phyloP scores from a whole-genome alignment of 2,797 vertebrate species.

The Anguilla megastoma region DNA sequence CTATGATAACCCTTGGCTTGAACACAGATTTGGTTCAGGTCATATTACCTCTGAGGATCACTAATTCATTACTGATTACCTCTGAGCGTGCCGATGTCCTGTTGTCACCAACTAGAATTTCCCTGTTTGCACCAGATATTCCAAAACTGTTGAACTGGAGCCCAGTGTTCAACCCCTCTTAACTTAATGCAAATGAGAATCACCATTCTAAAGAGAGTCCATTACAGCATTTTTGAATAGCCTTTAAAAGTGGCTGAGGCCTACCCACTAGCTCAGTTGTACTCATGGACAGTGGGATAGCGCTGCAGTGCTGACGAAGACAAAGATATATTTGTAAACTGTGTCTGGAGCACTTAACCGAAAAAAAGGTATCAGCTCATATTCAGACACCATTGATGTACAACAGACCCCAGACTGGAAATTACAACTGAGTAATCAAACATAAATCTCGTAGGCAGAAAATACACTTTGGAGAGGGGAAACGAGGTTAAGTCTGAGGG shows the following conservation, averaged over 20 bases:
- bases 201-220: not conserved
- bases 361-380: slow-evolving; percentile 8
- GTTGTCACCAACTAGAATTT: not conserved
- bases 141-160: not conserved
- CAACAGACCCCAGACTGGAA: not conserved
- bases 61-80: not conserved
- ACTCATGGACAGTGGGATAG: not conserved
- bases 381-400: slow-evolving; percentile 13
- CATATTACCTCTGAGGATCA: not conserved
- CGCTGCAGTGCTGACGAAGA: not conserved
- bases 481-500: not conserved
- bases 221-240: too few relatives aligned
- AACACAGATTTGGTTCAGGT: too few relatives aligned
- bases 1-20: too few relatives aligned
- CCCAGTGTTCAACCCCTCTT: not conserved
- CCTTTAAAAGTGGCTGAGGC: not conserved
- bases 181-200: not conserved
- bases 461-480: not conserved
- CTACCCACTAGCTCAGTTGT: not conserved
- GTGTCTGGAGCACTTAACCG: slow-evolving; percentile 1
- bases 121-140: not conserved
- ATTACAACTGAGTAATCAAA: slow-evolving; percentile 22
- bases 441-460: slow-evolving; percentile 12
- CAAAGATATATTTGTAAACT: not conserved
- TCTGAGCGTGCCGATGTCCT: not conserved